Conservation (phyloP, 2,113 vertebrate genomes). For the Cyanistes caeruleus region DNA sequence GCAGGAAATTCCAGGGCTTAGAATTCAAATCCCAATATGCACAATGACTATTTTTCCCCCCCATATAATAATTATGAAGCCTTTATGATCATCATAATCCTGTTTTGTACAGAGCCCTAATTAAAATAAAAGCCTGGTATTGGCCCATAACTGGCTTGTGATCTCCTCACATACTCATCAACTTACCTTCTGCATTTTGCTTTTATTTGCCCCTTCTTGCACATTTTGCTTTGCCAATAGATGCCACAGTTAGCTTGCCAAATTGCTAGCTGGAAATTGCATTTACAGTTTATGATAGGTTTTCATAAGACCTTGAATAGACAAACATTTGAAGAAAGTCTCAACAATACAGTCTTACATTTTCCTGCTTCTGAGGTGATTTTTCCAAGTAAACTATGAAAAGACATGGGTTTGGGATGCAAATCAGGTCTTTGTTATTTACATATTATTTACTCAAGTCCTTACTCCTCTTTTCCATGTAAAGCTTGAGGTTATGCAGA, state of each 20-base stretch:
- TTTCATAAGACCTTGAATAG: neutral
- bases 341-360: neutral
- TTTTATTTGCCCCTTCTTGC: constrained; percentile 1
- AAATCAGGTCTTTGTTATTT: neutral
- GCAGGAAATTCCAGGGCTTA: neutral
- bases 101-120: neutral
- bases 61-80: neutral
- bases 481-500: neutral
- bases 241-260: neutral
- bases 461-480: neutral
- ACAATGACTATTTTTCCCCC: neutral
- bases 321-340: neutral
- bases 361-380: neutral
- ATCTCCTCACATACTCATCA: neutral
- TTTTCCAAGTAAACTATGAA: neutral
- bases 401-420: neutral
- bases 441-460: neutral
- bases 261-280: neutral
- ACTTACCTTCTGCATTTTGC: neutral
- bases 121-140: neutral
- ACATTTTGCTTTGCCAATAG: neutral
- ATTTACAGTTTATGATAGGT: neutral
- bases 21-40: neutral
- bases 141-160: neutral
- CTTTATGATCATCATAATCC: neutral